phyloP scores from a whole-genome alignment of 2,797 vertebrate species.

The Trachurus trachurus region DNA sequence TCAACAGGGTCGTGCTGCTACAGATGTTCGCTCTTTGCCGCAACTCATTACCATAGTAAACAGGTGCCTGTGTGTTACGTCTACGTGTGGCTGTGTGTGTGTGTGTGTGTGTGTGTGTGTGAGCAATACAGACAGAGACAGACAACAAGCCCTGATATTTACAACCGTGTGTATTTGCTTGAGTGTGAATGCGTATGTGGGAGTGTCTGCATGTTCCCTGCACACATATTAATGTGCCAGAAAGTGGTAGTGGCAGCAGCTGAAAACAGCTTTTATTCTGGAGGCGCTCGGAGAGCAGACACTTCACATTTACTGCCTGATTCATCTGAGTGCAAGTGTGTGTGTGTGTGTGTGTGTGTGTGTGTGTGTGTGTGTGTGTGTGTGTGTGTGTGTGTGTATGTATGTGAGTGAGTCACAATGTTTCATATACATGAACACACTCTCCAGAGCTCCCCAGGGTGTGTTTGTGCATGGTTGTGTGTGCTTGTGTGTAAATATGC shows the following conservation, averaged over 20 bases:
- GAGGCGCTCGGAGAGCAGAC: constrained; percentile 56
- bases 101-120: constrained; percentile 7
- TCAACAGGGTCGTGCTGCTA: constrained; percentile 72
- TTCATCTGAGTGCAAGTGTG: constrained; percentile 54
- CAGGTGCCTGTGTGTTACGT: constrained; percentile 60
- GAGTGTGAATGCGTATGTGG: constrained; percentile 32
- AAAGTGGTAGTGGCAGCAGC: constrained; percentile 58
- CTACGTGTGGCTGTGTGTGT: constrained; percentile 14
- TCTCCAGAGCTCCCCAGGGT: constrained; percentile 42
- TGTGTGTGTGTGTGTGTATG: constrained; percentile 17
- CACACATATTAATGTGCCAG: constrained; percentile 64
- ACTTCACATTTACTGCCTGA: constrained; percentile 65
- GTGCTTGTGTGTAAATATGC: constrained; percentile 49
- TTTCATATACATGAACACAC: constrained; percentile 49
- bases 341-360: not conserved
- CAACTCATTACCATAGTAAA: constrained; percentile 80
- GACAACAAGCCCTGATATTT: constrained; percentile 55
- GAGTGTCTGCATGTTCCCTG: constrained; percentile 52
- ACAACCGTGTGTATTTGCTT: constrained; percentile 27
- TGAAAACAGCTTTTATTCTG: constrained; percentile 70
- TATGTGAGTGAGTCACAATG: constrained; percentile 22
- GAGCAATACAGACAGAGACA: constrained; percentile 29
- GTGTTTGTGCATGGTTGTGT: constrained; percentile 48
- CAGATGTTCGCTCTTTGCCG: constrained; percentile 77
- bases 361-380: too few species aligned